Percentiles rank a stretch among this genome's conserved stretches.
phyloP scores from a whole-genome alignment of 2,113 vertebrate genomes.

The Rhinopithecus roxellana region DNA sequence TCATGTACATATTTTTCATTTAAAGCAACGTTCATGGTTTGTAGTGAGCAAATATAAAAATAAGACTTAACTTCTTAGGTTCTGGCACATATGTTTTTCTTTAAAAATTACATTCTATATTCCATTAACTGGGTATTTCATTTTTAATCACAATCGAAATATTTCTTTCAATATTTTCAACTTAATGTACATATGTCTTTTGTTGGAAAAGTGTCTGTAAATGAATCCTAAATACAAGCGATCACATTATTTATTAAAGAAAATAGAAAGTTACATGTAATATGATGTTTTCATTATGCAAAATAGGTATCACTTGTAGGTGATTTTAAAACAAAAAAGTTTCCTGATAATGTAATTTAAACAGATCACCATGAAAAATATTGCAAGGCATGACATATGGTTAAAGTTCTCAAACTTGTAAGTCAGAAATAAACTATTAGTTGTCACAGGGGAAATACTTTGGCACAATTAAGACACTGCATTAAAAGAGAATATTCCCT shows the following conservation, averaged over 20 bases:
- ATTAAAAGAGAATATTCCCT: constrained; percentile 78
- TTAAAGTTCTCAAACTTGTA: constrained; percentile 53
- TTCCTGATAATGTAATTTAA: not conserved
- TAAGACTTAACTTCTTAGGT: not conserved
- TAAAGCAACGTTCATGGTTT: not conserved
- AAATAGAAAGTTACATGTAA: not conserved
- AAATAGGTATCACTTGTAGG: not conserved
- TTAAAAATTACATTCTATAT: not conserved
- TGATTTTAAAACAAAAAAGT: not conserved
- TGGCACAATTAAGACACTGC: constrained; percentile 80
- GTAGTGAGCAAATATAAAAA: not conserved
- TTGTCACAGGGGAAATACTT: constrained; percentile 78
- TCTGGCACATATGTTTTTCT: not conserved
- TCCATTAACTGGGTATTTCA: not conserved
- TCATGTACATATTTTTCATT: not conserved
- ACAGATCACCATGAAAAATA: not conserved
- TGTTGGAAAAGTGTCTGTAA: not conserved
- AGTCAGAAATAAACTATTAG: constrained; percentile 51
- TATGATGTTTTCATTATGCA: not conserved
- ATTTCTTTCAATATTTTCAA: not conserved
- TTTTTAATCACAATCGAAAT: not conserved
- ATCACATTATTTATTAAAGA: not conserved
- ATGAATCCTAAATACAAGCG: not conserved
- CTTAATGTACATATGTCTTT: not conserved
- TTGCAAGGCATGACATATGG: not conserved